Percentiles rank a stretch among this genome's conserved stretches.
Conservation (phyloP, 1,140 invertebrate species). For the Ruditapes philippinarum region DNA sequence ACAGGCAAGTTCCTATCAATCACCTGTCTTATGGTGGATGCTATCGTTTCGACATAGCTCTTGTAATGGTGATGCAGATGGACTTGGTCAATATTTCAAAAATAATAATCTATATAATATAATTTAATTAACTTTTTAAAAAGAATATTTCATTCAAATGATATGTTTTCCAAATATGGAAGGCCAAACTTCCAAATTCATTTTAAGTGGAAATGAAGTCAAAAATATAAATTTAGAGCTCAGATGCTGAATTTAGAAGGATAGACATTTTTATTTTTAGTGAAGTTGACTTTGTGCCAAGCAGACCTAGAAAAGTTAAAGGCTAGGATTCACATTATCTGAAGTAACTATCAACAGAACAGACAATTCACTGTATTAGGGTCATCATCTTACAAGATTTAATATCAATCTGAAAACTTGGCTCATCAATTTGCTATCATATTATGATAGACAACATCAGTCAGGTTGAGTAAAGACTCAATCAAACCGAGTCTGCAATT, state of each 20-base stretch:
- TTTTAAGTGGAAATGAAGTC: neutral
- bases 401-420: neutral
- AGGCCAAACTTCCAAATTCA: neutral
- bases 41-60: conserved; percentile 28
- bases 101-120: conserved; percentile 22
- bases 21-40: conserved; percentile 68
- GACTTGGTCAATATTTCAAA: conserved; percentile 59
- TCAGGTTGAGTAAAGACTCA: too few species aligned
- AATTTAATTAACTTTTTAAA: neutral
- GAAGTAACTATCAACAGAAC: neutral
- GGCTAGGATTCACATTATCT: neutral
- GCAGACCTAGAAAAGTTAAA: neutral
- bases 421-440: neutral
- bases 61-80: conserved; percentile 60
- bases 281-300: neutral
- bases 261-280: neutral
- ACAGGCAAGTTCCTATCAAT: conserved; percentile 37
- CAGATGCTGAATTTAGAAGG: neutral
- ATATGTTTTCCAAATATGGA: neutral
- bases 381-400: neutral
- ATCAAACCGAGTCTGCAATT: too few species aligned
- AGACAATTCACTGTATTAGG: neutral
- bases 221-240: neutral
- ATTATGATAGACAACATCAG: neutral
- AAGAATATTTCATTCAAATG: neutral